These are phyloP conservation scores for Deilephila elpenor DNA, from an alignment of 2,888 invertebrate species.

Conservation along the genomic window DNA sequence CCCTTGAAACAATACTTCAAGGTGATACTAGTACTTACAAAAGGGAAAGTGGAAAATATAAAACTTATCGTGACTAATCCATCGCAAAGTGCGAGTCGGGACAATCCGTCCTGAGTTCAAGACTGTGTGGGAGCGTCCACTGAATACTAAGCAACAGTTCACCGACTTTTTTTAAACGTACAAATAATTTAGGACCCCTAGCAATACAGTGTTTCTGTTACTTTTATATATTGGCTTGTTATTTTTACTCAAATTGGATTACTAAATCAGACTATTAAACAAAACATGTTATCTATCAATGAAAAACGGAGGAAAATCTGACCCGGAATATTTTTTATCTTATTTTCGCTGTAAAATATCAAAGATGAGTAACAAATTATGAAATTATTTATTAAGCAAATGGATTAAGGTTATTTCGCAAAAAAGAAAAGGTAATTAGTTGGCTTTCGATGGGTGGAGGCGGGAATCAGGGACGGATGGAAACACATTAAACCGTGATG, in stretches of 20 bases:
- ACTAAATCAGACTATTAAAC: no score
- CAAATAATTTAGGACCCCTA: constrained; percentile 1
- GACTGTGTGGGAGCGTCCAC: constrained; percentile 37
- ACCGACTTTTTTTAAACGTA: constrained; percentile 35
- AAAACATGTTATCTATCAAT: not conserved
- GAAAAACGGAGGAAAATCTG: not conserved
- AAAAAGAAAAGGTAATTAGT: constrained; percentile 64
- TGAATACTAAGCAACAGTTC: constrained; percentile 53
- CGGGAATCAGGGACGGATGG: constrained; percentile 49
- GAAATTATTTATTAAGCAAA: constrained; percentile 22
- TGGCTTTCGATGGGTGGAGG: constrained; percentile 51
- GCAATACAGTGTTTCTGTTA: not conserved
- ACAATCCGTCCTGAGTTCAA: constrained; percentile 47
- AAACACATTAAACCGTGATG: constrained; percentile 65
- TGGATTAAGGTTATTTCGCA: constrained; percentile 22
- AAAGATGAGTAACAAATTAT: not conserved
- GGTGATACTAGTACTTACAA: no score
- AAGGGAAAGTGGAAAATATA: not conserved
- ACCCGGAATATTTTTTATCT: not conserved
- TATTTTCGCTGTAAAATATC: constrained; percentile 32
- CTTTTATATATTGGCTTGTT: not conserved
- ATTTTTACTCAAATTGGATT: not conserved
- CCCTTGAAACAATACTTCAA: not conserved
- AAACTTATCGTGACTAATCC: not conserved
- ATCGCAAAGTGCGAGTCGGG: not conserved